These are phyloP conservation scores for Drosophila orosa DNA, from an alignment of 1,140 invertebrate genomes.

Conservation along the genomic window DNA sequence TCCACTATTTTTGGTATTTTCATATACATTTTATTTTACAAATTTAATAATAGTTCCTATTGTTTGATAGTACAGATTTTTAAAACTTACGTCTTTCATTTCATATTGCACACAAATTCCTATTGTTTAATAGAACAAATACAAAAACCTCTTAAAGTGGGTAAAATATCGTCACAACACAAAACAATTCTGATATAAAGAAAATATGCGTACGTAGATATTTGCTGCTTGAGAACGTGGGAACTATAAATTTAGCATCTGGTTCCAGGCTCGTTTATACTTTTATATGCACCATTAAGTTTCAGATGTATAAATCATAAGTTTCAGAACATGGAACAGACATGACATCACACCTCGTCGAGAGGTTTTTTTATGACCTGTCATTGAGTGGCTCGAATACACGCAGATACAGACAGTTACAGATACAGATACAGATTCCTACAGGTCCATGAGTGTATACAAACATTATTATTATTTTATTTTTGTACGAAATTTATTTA, in stretches of 20 bases:
- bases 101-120: too few relatives aligned
- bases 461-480: conserved; percentile 5
- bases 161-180: background rate
- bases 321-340: conserved; percentile 31
- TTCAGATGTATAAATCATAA: conserved; percentile 40
- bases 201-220: conserved; percentile 1
- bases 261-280: conserved; percentile 10
- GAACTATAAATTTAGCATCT: conserved; percentile 25
- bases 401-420: background rate
- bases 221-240: background rate
- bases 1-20: background rate
- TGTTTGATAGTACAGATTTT: background rate
- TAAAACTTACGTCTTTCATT: too few relatives aligned
- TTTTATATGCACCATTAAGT: conserved; percentile 22
- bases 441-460: conserved; percentile 15
- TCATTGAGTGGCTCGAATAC: conserved; percentile 19
- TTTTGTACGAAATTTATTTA: background rate
- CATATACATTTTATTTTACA: background rate
- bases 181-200: conserved; percentile 1
- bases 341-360: conserved; percentile 44
- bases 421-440: conserved; percentile 8
- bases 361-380: conserved; percentile 45
- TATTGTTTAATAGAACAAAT: background rate
- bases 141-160: background rate
- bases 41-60: background rate